These are phyloP conservation scores for Eucera pruinosa DNA, from an alignment of 2,888 invertebrate species.

Conservation along the genomic window DNA sequence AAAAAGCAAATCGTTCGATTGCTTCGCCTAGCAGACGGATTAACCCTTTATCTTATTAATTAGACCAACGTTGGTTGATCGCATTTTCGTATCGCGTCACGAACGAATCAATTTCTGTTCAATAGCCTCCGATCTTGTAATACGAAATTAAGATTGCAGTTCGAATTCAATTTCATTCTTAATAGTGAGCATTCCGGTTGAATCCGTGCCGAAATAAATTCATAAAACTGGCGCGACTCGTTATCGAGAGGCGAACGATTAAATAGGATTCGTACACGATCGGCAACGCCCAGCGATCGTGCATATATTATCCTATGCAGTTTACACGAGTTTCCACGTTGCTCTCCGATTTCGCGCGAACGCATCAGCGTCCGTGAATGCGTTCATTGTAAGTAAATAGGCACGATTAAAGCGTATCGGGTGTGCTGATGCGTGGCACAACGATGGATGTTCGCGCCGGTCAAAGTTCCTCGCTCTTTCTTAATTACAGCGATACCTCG, in stretches of 20 bases:
- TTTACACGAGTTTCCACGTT: background rate
- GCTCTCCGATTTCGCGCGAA: background rate
- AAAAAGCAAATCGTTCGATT: conserved; percentile 40
- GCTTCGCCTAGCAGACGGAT: conserved; percentile 28
- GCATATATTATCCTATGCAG: conserved; percentile 12
- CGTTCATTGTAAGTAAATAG: conserved; percentile 71
- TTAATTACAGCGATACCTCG: conserved; percentile 58
- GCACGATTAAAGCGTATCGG: conserved; percentile 63
- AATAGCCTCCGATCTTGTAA: no score
- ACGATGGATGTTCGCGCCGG: conserved; percentile 61
- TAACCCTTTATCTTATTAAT: no score
- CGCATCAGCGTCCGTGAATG: conserved; percentile 62
- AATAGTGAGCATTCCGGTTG: no score
- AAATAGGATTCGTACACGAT: conserved; percentile 32
- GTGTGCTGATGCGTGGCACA: conserved; percentile 44
- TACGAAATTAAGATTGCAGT: no score
- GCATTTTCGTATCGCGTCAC: no score
- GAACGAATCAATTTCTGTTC: no score
- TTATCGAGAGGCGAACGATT: no score
- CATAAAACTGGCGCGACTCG: no score
- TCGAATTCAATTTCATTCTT: no score
- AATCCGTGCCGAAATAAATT: no score
- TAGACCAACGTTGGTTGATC: no score
- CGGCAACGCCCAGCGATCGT: conserved; percentile 15
- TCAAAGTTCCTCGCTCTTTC: conserved; percentile 70